Evolutionary conservation across 2,888 invertebrate genomes (phyloP).

Genomic region (Perdita meconis): DNA sequence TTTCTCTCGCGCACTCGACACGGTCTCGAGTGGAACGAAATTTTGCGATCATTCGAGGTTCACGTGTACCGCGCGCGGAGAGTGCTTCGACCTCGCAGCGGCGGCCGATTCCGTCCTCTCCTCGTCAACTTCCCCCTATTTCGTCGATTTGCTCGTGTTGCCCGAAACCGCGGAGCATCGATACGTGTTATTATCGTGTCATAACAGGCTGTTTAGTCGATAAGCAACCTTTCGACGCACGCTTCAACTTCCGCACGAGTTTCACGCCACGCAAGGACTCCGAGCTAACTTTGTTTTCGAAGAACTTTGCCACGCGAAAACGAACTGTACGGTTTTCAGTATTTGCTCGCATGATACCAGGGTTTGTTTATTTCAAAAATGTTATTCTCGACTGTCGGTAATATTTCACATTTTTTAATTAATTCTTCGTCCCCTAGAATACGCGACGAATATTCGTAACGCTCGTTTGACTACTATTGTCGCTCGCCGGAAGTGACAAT

Average conservation of each 20-base stretch:
- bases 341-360: neutral
- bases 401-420: conserved; percentile 22
- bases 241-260: neutral
- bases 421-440: neutral
- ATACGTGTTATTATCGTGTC: conserved; percentile 4
- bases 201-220: conserved; percentile 13
- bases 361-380: neutral
- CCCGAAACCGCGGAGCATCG: conserved; percentile 24
- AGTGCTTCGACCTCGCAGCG: conserved; percentile 53
- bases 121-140: conserved; percentile 46
- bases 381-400: neutral
- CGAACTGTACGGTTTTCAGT: neutral
- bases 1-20: neutral
- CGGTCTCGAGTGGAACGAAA: conserved; percentile 54
- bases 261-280: neutral
- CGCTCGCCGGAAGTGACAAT: neutral
- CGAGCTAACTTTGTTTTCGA: conserved; percentile 4
- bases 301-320: neutral
- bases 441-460: neutral
- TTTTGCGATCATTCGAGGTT: conserved; percentile 64
- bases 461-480: conserved; percentile 1
- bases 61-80: conserved; percentile 53
- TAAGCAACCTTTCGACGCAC: conserved; percentile 12
- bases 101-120: conserved; percentile 22
- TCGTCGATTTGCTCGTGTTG: conserved; percentile 13